A percentile compares a stretch with the other conserved stretches of the same genome.
Conservation (phyloP, 2,888 invertebrate species). For the Stegophylla sp. region DNA sequence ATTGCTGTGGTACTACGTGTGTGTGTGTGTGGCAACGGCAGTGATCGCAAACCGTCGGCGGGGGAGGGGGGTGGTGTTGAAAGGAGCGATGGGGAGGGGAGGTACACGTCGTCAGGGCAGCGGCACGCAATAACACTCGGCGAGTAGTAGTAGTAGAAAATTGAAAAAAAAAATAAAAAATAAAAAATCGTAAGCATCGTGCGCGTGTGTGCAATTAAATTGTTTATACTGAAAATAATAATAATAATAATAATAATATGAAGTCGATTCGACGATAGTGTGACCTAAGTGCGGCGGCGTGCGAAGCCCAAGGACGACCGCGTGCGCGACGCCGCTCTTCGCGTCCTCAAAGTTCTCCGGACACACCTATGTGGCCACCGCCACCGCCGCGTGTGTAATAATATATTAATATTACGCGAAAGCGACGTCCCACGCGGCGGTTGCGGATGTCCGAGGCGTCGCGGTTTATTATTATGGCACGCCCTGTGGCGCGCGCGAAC, state of each 20-base stretch:
- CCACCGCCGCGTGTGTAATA: constrained; percentile 16
- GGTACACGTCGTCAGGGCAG: constrained; percentile 15
- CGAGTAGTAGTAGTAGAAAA: too few species aligned
- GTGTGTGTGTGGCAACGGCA: background rate
- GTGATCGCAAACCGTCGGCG: background rate
- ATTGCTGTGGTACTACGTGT: too few species aligned
- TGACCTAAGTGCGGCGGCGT: background rate
- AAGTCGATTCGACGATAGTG: too few species aligned
- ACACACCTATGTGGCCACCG: background rate
- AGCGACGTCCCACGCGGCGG: too few species aligned
- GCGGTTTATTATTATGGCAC: too few species aligned
- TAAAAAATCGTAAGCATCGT: background rate
- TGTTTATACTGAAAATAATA: too few species aligned
- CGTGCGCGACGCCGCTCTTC: too few species aligned
- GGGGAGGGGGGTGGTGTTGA: background rate
- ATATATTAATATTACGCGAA: too few species aligned
- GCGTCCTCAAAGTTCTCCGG: background rate
- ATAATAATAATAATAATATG: too few species aligned
- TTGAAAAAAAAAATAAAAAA: background rate
- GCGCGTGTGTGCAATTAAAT: background rate
- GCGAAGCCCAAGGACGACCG: background rate
- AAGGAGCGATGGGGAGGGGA: too few species aligned
- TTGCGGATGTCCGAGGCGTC: too few species aligned
- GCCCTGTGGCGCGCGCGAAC: too few species aligned
- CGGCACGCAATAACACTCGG: constrained; percentile 34